Evolutionary conservation across 1,140 invertebrate species (phyloP), one percentile per base, ranked within the genome.

Genomic region (Fopius arisanus): DNA sequence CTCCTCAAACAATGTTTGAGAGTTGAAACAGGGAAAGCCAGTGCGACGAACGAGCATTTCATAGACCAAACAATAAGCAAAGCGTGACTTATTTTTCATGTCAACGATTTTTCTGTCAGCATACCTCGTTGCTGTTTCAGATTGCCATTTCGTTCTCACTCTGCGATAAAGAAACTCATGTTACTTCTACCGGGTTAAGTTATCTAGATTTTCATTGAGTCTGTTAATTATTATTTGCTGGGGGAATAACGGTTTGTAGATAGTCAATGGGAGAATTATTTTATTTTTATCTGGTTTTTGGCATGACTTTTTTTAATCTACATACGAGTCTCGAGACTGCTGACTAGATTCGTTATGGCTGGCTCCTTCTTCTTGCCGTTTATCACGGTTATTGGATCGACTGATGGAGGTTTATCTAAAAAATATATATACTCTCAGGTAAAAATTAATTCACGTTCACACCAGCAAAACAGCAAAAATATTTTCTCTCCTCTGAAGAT

Each of bases 321-420:
- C 81, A 79, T 81, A 85, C 83, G 78, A 70, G 78, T 80, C 68
- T 86, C 82, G 70, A 80, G 66, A 67, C 79, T 81, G 74, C 76
- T 81, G 74, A 82, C 77, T 74, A 84, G 78, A 77, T 81, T 79
- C 67, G 70, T 74, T 51, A 76, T 82, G 23, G 79, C 81, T 76
- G 77, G 70, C 43, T 75, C 76, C 14, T 79, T 67, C 77, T 79
- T 81, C 59, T 76, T 76, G 51, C 78, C 81, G 37, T 80, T 83
- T 40, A 79, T 82, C 28, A 78, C 71, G 28, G 79, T 76, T 6
- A 81, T 62, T 31, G 82, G 79, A 74, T 85, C 75, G 66, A 86
- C 81, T 43, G 84, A 81, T 31, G 85, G 84, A 73, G 82, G 82
- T 78, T 86, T 86, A 68, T 82, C 86, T 87, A 26, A 6, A 73